A percentile compares a stretch with the other conserved stretches of the same genome.
These are phyloP conservation scores for Pristionchus exspectatus DNA, from an alignment of 2,888 invertebrate species.

Conservation along the genomic window DNA sequence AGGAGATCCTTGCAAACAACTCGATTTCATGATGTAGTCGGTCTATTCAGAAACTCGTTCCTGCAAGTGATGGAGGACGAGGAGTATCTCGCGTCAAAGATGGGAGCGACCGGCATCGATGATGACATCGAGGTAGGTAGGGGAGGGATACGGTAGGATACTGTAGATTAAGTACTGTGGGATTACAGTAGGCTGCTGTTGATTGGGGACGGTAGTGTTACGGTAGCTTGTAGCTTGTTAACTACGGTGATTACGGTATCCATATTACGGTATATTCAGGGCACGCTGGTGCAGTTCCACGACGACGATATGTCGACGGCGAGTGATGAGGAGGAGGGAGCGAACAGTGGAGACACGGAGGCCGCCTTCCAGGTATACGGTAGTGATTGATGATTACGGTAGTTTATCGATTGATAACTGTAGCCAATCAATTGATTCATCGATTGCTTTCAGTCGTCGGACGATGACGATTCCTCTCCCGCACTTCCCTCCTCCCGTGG, in stretches of 20 bases:
- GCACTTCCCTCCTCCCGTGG: not conserved
- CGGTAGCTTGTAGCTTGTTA: not conserved
- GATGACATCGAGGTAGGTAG: not conserved
- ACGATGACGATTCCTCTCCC: constrained; percentile 17
- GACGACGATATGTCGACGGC: constrained; percentile 54
- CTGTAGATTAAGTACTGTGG: not conserved
- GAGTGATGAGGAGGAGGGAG: constrained; percentile 43
- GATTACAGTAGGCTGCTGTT: not conserved
- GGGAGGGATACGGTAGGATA: constrained; percentile 1
- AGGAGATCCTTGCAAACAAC: not conserved
- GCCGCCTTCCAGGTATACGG: constrained; percentile 21
- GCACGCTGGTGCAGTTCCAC: constrained; percentile 43
- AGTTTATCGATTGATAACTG: not conserved
- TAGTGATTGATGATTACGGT: not conserved
- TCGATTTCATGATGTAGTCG: not conserved
- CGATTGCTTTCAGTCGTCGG: constrained; percentile 7
- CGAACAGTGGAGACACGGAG: constrained; percentile 34
- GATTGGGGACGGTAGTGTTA: not conserved
- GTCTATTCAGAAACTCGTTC: constrained; percentile 48
- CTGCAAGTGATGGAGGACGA: constrained; percentile 59
- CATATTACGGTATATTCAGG: constrained; percentile 22
- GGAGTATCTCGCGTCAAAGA: constrained; percentile 56
- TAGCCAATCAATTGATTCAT: not conserved
- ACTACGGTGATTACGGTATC: not conserved
- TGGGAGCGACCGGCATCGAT: constrained; percentile 35